Base-by-base conservation (phyloP, 2,797 vertebrate genomes). In the Sandelia bainsii region DNA sequence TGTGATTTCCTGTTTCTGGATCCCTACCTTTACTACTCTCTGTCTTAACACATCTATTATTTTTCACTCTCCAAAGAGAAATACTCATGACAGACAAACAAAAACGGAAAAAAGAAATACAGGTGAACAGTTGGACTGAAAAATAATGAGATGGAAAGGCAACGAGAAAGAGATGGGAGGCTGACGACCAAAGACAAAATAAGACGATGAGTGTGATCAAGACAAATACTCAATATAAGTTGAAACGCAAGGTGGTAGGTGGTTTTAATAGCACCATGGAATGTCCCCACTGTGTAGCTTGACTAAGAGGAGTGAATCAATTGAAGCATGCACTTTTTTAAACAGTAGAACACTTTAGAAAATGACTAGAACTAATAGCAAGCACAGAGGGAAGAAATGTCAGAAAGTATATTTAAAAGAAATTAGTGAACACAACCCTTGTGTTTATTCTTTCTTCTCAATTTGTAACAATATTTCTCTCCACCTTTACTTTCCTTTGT, bases 221-320 rank as follows among this genome's bases (percentile, higher is more conserved):
- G 48, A 78, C 45, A 68, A 61, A 84, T 44, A 20, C 62, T 79
- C 56, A 52, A 45, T 73, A 62, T 27, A 19, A 73, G 16, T 59
- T 45, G 42, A 58, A 54, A 45, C 69, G 60, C 52, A 56, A 66
- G 65, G 61, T 73, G 62, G 60, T 79, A 79, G 86, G 77, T 81
- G 81, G 62, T 66, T 85, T 81, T 77, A 81, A 82, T 80, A 80
- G 81, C 63, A 70, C 64, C 37, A 74, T 67, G 56, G 70, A 22
- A n/a, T 53, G 71, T 72, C 63, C 63, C 62, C 42, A 45, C 69
- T 54, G 72, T 75, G 71, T 20, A 46, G 68, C 69, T 68, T 68
- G 51, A 59, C 67, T 73, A 68, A 72, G 32, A 80, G 72, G 23
- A 72, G 8, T 11, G 46, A 70, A 80, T 75, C 44, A 75, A 63